These are phyloP conservation scores for Siniperca scherzeri DNA, from an alignment of 2,797 vertebrate genomes.

Conservation along the genomic window DNA sequence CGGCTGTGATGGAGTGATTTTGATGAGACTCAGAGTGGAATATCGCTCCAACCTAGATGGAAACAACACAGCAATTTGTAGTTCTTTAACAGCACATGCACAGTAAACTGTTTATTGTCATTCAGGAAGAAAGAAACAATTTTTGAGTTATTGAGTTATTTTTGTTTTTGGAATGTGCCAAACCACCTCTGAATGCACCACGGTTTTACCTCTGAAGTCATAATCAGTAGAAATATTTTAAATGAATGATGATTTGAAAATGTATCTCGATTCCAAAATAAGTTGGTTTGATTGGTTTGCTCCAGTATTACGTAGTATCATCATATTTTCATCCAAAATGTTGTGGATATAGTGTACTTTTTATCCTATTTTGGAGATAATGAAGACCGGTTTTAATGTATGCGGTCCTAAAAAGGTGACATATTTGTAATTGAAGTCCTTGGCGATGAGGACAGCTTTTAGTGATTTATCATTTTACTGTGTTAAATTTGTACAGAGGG, in stretches of 20 bases:
- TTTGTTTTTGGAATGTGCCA: slow-evolving; percentile 22
- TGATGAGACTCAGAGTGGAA: slow-evolving; percentile 54
- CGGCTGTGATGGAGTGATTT: slow-evolving; percentile 67
- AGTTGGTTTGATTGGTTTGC: background rate
- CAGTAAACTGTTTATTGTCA: slow-evolving; percentile 50
- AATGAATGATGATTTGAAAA: background rate
- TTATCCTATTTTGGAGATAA: background rate
- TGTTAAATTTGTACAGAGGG: slow-evolving; percentile 17
- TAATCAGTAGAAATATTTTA: background rate
- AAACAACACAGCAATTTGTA: slow-evolving; percentile 60
- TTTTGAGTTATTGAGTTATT: slow-evolving; percentile 33
- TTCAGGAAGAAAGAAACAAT: slow-evolving; percentile 21
- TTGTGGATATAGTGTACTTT: background rate
- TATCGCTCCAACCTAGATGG: slow-evolving; percentile 46
- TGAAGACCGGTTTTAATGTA: slow-evolving; percentile 21
- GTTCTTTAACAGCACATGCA: slow-evolving; percentile 39
- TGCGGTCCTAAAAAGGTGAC: background rate
- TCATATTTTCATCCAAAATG: background rate
- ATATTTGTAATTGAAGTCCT: slow-evolving; percentile 2
- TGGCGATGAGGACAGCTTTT: slow-evolving; percentile 4
- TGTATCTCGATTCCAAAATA: background rate
- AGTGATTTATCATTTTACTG: slow-evolving; percentile 29
- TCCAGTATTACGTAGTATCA: background rate
- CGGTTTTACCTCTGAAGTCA: slow-evolving; percentile 18
- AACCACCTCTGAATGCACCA: slow-evolving; percentile 9